Base-by-base conservation (phyloP, 2,888 invertebrate species). In the Apodemia duryi region DNA sequence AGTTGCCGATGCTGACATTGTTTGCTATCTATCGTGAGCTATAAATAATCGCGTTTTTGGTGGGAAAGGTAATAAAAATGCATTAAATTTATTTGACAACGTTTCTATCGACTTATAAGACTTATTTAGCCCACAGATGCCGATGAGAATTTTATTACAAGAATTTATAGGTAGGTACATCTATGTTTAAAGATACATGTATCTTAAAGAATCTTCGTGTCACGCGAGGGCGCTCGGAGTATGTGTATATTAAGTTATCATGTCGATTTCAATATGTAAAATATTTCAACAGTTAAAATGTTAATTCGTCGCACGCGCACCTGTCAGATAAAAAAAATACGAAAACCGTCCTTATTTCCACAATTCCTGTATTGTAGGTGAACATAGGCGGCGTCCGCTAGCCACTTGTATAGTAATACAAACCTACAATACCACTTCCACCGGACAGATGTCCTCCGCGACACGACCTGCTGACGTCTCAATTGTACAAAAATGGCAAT, bases 201-300 rank as follows among this genome's bases (percentile, higher is more conserved):
- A 41, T 41, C 41, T 41, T 41, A 41, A 43, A 11, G 43, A 11
- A 43, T 43, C 11, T 43, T 43, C 11, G 11, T 11, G 43, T 43
- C 43, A 11, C 43, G 1, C 43, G 43, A 11, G 43, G 43, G 43
- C 43, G 2, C 43, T 43, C 43, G 3, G 43, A 43, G 43, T 43
- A 43, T 43, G 43, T 43, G 11, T 43, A 11, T 11, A 46, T 46
- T 46, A 5, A 46, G 46, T 46, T 46, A 46, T 46, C 46, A 46
- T 5, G 46, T 46, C 46, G 46, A 11, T 46, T 46, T 13, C 46
- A 46, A 46, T 46, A 46, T 46, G 46, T 46, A 46, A 46, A 46
- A 54, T 54, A 54, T 54, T 29, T 29, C 46, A 46, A 46, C 52
- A 54, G 52, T 29, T 54, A 54, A 54, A 54, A 54, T 54, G 28